phyloP scores from a whole-genome alignment of 1,140 invertebrate species.

The Pinna nobilis region DNA sequence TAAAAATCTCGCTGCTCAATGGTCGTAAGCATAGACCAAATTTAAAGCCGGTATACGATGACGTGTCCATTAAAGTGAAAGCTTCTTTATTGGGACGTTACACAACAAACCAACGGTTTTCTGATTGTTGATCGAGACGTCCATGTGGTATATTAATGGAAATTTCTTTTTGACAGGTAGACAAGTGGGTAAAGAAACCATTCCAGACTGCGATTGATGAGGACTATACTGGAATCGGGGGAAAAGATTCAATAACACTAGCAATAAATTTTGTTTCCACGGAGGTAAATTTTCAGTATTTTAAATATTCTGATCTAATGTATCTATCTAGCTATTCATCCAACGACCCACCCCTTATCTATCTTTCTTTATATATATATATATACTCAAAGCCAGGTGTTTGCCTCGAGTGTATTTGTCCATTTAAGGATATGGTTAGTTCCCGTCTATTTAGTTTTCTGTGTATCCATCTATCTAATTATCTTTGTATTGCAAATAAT shows the following conservation, averaged over 20 bases:
- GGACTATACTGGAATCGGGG: constrained; percentile 44
- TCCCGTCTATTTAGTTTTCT: background rate
- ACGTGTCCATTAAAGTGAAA: background rate
- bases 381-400: background rate
- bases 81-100: no score
- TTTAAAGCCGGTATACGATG: background rate
- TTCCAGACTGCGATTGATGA: constrained; percentile 40
- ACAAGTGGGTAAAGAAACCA: constrained; percentile 38
- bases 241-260: constrained; percentile 39
- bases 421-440: background rate
- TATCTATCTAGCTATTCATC: no score
- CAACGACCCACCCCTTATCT: background rate
- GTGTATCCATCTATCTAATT: background rate
- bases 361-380: background rate
- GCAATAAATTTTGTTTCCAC: constrained; percentile 54
- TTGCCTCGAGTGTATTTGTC: background rate
- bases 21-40: background rate
- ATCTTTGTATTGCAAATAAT: background rate
- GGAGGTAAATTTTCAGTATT: constrained; percentile 27
- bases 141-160: no score
- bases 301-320: background rate
- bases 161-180: constrained; percentile 34
- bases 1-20: background rate
- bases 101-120: no score
- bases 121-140: no score